phyloP scores from a whole-genome alignment of 2,888 invertebrate genomes.

The Julus scanicus region DNA sequence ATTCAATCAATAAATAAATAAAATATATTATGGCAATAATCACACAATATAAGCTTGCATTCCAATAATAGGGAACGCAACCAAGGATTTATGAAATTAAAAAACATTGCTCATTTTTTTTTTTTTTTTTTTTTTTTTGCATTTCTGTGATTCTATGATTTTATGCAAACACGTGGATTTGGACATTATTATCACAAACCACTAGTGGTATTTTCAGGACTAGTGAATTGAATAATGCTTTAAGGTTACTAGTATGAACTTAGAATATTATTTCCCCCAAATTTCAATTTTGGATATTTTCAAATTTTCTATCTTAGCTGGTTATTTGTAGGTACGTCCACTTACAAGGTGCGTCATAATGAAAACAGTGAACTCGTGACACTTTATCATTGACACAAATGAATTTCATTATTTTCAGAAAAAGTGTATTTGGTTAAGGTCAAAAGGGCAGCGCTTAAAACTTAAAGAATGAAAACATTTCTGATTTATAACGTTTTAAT shows the following conservation, averaged over 20 bases:
- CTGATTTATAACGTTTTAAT: background rate
- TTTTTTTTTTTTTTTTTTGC: too few species aligned
- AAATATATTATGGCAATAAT: background rate
- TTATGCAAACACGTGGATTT: too few species aligned
- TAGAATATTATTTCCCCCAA: background rate
- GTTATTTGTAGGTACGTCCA: too few species aligned
- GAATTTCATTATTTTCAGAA: background rate
- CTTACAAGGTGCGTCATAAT: background rate
- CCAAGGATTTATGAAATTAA: too few species aligned
- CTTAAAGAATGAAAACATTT: background rate
- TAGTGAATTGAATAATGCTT: background rate
- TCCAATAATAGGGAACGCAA: too few species aligned
- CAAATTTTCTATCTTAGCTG: too few species aligned
- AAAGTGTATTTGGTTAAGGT: background rate
- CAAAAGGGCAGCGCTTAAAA: background rate
- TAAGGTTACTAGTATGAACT: background rate
- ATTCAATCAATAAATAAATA: background rate
- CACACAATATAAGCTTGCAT: background rate
- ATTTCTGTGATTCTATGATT: too few species aligned
- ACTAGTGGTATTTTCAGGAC: too few species aligned
- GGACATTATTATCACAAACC: too few species aligned
- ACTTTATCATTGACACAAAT: background rate
- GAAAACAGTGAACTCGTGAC: background rate
- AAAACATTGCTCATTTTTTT: too few species aligned
- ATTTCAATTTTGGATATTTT: background rate